A percentile compares a stretch with the other conserved stretches of the same genome.
phyloP scores from a whole-genome alignment of 2,888 invertebrate species.

The Ceratothoa steindachneri region DNA sequence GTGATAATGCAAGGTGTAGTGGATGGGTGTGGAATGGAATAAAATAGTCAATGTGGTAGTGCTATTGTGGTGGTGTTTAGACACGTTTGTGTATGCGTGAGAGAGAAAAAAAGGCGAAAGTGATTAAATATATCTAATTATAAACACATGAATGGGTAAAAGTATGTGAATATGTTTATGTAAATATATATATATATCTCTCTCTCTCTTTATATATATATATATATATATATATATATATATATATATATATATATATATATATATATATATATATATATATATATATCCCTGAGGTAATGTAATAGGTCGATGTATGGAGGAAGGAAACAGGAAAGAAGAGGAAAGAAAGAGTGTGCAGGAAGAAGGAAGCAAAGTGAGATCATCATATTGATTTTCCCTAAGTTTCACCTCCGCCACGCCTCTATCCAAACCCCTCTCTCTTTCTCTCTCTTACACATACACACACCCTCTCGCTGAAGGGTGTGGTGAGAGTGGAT shows the following conservation, averaged over 20 bases:
- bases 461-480: too few species aligned
- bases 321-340: neutral
- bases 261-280: constrained; percentile 15
- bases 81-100: too few species aligned
- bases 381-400: neutral
- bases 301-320: too few species aligned
- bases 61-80: too few species aligned
- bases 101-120: neutral
- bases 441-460: neutral
- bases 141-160: neutral
- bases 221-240: constrained; percentile 14
- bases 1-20: too few species aligned
- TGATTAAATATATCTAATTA: neutral
- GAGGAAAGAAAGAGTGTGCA: neutral
- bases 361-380: neutral
- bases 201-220: too few species aligned
- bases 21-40: too few species aligned
- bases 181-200: too few species aligned
- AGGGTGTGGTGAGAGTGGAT: neutral
- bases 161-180: neutral
- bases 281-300: too few species aligned
- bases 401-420: neutral
- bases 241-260: constrained; percentile 3
- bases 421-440: neutral
- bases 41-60: too few species aligned